These are phyloP conservation scores for Capitella teleta DNA, from an alignment of 1,140 invertebrate species.

Conservation along the genomic window DNA sequence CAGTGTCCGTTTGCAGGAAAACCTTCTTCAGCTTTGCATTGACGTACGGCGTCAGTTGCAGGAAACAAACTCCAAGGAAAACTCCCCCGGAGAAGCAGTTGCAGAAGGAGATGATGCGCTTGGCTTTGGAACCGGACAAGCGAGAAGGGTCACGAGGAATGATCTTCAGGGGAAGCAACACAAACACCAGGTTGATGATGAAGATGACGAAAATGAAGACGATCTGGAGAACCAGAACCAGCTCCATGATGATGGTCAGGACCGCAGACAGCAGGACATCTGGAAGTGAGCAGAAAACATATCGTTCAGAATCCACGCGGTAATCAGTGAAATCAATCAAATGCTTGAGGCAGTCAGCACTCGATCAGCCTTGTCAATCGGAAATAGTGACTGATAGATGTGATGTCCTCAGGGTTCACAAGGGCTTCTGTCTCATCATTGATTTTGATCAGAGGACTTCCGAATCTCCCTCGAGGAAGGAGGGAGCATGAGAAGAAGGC, in stretches of 20 bases:
- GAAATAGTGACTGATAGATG: too few species aligned
- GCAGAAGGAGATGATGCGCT: constrained; percentile 15
- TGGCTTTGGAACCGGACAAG: not conserved
- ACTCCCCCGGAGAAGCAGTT: constrained; percentile 50
- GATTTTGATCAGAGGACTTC: too few species aligned
- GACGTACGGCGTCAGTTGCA: constrained; percentile 47
- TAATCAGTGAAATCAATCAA: too few species aligned
- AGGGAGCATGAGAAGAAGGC: too few species aligned
- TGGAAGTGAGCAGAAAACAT: too few species aligned
- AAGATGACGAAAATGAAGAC: constrained; percentile 22
- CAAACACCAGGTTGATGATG: constrained; percentile 21
- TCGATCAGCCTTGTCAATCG: too few species aligned
- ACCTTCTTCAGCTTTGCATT: constrained; percentile 20
- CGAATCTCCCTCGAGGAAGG: too few species aligned
- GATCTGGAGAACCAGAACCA: not conserved
- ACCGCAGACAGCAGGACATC: too few species aligned
- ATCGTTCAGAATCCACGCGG: too few species aligned
- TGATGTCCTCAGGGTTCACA: too few species aligned
- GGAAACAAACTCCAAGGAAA: constrained; percentile 48
- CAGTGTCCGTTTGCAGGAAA: not conserved
- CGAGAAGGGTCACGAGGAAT: not conserved
- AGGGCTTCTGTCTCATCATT: too few species aligned
- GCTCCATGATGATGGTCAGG: constrained; percentile 1
- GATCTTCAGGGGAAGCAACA: constrained; percentile 22
- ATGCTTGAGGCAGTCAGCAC: too few species aligned